A percentile compares a stretch with the other conserved stretches of the same genome.
Evolutionary conservation across 2,797 vertebrate genomes (phyloP).

Genomic region (Adelosebastes latens): DNA sequence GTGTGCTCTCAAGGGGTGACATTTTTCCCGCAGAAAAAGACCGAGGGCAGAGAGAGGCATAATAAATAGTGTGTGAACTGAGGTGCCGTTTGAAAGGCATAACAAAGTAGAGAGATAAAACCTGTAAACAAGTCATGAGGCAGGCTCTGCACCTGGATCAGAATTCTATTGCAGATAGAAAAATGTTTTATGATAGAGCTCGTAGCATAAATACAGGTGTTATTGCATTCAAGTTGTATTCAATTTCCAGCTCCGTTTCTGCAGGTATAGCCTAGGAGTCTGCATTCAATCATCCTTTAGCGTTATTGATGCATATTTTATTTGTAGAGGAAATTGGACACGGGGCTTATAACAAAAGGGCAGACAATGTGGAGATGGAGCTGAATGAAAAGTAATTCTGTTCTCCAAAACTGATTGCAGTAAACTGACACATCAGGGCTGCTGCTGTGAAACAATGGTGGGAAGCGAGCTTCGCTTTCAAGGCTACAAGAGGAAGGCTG

Average conservation of each 20-base stretch:
- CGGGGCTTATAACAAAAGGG: slow-evolving; percentile 21
- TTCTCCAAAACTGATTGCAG: slow-evolving; percentile 23
- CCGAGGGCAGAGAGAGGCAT: slow-evolving; percentile 24
- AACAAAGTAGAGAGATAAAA: slow-evolving; percentile 30
- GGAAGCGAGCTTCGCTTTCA: slow-evolving; percentile 20
- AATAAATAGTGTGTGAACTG: slow-evolving; percentile 38
- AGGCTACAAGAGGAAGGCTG: slow-evolving; percentile 22
- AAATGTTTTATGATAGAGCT: slow-evolving; percentile 22
- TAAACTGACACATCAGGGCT: slow-evolving; percentile 13
- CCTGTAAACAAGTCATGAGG: slow-evolving; percentile 31
- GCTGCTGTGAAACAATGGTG: slow-evolving; percentile 1
- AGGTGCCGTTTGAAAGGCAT: slow-evolving; percentile 30
- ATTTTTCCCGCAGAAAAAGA: slow-evolving; percentile 32
- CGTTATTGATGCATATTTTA: slow-evolving; percentile 35
- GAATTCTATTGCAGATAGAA: not conserved
- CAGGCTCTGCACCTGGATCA: slow-evolving; percentile 11
- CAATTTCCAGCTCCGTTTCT: not conserved
- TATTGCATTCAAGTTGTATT: slow-evolving; percentile 25
- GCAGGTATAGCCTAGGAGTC: slow-evolving; percentile 3
- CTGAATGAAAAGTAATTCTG: slow-evolving; percentile 39
- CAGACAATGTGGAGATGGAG: slow-evolving; percentile 21
- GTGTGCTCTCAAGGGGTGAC: slow-evolving; percentile 28
- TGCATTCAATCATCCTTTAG: slow-evolving; percentile 31
- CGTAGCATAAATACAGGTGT: not conserved
- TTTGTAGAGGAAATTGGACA: slow-evolving; percentile 32